Evolutionary conservation across 2,113 vertebrate species (phyloP).

Genomic region (Opisthocomus hoazin): DNA sequence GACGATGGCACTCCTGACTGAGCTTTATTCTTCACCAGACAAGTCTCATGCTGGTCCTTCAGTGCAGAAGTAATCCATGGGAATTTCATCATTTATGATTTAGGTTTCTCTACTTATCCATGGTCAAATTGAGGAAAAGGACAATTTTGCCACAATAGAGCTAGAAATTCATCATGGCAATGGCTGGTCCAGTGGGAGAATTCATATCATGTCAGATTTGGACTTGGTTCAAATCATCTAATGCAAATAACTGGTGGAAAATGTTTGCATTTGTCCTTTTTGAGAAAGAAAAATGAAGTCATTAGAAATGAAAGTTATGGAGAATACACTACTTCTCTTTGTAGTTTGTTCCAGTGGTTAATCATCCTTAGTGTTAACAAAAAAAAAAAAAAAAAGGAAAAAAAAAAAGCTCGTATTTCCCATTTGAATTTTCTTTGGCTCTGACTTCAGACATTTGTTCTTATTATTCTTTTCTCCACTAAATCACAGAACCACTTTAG

Average conservation of each 20-base stretch:
- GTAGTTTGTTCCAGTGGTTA: constrained; percentile 36
- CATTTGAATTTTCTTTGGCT: constrained; percentile 39
- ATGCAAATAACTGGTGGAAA: not conserved
- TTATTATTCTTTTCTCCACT: not conserved
- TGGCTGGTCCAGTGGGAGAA: not conserved
- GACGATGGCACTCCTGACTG: not conserved
- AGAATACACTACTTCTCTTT: constrained; percentile 9
- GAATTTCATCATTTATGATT: not conserved
- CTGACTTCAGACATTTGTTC: constrained; percentile 32
- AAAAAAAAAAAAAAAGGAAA: not conserved
- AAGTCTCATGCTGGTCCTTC: not conserved
- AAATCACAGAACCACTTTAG: constrained; percentile 6
- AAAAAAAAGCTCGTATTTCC: not conserved
- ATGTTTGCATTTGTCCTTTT: not conserved
- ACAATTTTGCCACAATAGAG: not conserved
- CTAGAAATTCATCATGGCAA: not conserved
- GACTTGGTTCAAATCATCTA: not conserved
- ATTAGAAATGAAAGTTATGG: constrained; percentile 1
- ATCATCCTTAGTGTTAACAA: not conserved
- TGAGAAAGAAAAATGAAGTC: not conserved
- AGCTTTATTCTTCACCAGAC: not conserved
- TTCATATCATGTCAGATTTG: not conserved
- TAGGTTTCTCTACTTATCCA: not conserved
- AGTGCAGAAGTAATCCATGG: not conserved
- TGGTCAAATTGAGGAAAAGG: not conserved